Percentiles rank a stretch among this genome's conserved stretches.
These are phyloP conservation scores for Drosophila sordidapex DNA, from an alignment of 2,888 invertebrate genomes.

Conservation along the genomic window DNA sequence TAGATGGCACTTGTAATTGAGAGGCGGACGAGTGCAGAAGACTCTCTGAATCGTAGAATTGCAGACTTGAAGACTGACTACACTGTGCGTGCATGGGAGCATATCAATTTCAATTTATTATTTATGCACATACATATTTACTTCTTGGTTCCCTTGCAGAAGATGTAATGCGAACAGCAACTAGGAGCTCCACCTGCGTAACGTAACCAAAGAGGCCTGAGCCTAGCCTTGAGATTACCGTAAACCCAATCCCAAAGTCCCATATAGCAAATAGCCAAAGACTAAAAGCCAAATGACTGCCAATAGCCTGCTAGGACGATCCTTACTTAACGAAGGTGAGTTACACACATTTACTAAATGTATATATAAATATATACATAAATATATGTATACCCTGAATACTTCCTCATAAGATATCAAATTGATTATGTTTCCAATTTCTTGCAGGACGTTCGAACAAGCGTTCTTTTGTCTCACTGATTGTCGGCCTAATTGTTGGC, in stretches of 20 bases:
- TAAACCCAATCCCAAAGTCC: constrained; percentile 2
- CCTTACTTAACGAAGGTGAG: constrained; percentile 76
- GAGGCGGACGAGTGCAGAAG: constrained; percentile 22
- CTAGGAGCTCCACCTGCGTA: constrained; percentile 42
- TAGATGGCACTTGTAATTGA: constrained; percentile 39
- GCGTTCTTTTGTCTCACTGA: constrained; percentile 82
- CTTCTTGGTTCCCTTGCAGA: constrained; percentile 58
- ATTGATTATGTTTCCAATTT: not conserved
- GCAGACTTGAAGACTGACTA: not conserved
- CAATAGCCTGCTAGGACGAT: constrained; percentile 72
- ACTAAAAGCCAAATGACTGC: constrained; percentile 73
- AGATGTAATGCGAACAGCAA: constrained; percentile 68
- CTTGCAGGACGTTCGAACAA: constrained; percentile 85
- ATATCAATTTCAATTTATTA: not conserved
- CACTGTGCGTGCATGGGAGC: not conserved
- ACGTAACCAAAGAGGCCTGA: constrained; percentile 71
- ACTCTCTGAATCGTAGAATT: not conserved
- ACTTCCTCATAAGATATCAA: not conserved
- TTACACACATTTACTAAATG: not conserved
- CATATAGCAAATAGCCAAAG: constrained; percentile 7
- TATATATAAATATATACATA: not conserved
- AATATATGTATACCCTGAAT: not conserved
- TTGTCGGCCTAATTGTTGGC: constrained; percentile 84
- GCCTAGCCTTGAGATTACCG: constrained; percentile 13
- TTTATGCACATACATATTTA: not conserved